Percentiles rank a stretch among this genome's conserved stretches.
These are phyloP conservation scores for Drosophila sp. DNA, from an alignment of 1,140 invertebrate species.

Conservation along the genomic window DNA sequence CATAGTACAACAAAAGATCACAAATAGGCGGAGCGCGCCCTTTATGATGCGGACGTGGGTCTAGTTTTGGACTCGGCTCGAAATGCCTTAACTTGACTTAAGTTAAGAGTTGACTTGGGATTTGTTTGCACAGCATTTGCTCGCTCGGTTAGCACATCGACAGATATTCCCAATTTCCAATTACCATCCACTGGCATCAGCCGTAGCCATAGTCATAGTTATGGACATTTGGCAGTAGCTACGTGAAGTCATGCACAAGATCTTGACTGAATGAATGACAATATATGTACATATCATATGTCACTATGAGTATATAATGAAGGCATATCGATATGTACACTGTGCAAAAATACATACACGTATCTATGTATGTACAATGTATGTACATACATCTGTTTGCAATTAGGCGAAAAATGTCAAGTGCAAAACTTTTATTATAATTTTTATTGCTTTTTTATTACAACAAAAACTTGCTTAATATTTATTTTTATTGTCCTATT, in stretches of 20 bases:
- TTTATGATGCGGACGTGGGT: constrained; percentile 34
- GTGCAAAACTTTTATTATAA: constrained; percentile 27
- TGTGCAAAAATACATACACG: not conserved
- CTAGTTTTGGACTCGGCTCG: constrained; percentile 17
- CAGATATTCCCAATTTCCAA: constrained; percentile 24
- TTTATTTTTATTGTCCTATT: constrained; percentile 6
- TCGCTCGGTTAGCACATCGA: constrained; percentile 29
- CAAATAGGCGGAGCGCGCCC: constrained; percentile 21
- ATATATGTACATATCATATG: constrained; percentile 23
- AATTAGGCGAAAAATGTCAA: constrained; percentile 11
- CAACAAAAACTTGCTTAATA: not conserved
- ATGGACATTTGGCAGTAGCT: constrained; percentile 25
- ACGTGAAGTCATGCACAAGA: constrained; percentile 72
- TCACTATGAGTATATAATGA: not conserved
- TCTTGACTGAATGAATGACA: constrained; percentile 63
- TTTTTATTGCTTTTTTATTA: constrained; percentile 6
- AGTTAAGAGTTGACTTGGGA: constrained; percentile 28
- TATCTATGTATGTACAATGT: constrained; percentile 19
- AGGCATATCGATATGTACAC: not conserved
- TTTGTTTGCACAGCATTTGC: constrained; percentile 44
- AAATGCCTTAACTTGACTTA: constrained; percentile 9
- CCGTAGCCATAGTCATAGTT: constrained; percentile 12
- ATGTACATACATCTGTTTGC: not conserved
- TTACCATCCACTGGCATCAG: not conserved
- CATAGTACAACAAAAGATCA: not conserved